Evolutionary conservation across 2,888 invertebrate species (phyloP).

Genomic region (Lysandra bellargus): DNA sequence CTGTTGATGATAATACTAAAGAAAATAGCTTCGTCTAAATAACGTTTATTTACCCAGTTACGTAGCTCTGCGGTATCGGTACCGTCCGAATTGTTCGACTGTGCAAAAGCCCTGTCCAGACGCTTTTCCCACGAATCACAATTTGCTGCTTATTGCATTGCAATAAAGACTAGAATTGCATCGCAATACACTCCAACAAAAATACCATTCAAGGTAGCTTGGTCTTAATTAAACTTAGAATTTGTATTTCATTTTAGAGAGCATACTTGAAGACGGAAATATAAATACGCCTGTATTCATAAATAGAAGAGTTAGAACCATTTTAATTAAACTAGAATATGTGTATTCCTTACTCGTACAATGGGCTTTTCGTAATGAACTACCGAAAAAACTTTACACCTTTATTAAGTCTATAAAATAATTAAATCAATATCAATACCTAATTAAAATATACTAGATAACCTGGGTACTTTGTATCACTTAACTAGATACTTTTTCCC

Average conservation of each 20-base stretch:
- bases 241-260: background rate
- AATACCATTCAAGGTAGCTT: constrained; percentile 13
- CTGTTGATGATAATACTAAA: background rate
- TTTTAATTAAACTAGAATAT: too few relatives aligned
- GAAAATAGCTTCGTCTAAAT: constrained; percentile 7
- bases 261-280: background rate
- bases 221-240: constrained; percentile 15
- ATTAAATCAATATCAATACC: too few relatives aligned
- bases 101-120: constrained; percentile 16
- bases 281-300: background rate
- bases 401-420: too few relatives aligned
- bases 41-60: constrained; percentile 1
- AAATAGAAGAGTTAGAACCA: background rate
- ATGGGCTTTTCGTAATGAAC: too few relatives aligned
- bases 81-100: constrained; percentile 21
- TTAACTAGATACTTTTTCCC: too few relatives aligned
- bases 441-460: too few relatives aligned
- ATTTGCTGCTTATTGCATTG: background rate
- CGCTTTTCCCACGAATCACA: background rate
- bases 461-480: too few relatives aligned
- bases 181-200: background rate
- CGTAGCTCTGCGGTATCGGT: constrained; percentile 11
- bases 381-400: too few relatives aligned
- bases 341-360: too few relatives aligned
- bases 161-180: background rate